phyloP scores from a whole-genome alignment of 2,797 vertebrate genomes.

The Myotis planiceps region DNA sequence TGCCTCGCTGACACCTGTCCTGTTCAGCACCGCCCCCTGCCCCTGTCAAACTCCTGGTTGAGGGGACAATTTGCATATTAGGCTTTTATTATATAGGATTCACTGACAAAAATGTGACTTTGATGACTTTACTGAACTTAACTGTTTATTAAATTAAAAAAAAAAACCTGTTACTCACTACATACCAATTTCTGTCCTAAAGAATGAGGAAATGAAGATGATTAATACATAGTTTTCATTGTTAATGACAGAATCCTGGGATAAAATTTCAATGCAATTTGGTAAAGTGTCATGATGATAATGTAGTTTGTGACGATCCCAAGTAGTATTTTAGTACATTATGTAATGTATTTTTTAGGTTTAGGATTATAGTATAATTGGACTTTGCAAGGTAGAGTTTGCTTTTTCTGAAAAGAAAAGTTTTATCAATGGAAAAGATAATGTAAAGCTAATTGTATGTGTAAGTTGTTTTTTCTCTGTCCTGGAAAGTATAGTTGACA shows the following conservation, averaged over 20 bases:
- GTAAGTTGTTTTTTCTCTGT: not conserved
- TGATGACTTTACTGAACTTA: not conserved
- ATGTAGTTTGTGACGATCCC: not conserved
- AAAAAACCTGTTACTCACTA: not conserved
- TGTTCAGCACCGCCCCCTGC: too few relatives aligned
- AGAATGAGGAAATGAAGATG: not conserved
- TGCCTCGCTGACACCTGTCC: too few relatives aligned
- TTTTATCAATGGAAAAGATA: not conserved
- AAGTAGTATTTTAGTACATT: not conserved
- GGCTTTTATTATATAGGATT: not conserved
- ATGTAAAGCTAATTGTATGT: not conserved
- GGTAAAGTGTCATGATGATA: not conserved
- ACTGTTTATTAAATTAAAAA: not conserved
- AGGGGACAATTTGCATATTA: too few relatives aligned
- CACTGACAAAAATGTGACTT: conserved; percentile 4
- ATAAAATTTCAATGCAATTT: not conserved
- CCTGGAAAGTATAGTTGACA: not conserved
- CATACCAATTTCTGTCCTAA: not conserved
- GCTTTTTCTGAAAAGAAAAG: not conserved
- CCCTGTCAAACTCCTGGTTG: too few relatives aligned
- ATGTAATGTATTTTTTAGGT: not conserved
- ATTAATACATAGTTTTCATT: not conserved
- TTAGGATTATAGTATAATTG: not conserved
- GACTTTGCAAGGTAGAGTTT: not conserved
- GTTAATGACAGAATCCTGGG: not conserved